Base-by-base conservation (phyloP, 2,113 vertebrate genomes). In the Theristicus caerulescens region DNA sequence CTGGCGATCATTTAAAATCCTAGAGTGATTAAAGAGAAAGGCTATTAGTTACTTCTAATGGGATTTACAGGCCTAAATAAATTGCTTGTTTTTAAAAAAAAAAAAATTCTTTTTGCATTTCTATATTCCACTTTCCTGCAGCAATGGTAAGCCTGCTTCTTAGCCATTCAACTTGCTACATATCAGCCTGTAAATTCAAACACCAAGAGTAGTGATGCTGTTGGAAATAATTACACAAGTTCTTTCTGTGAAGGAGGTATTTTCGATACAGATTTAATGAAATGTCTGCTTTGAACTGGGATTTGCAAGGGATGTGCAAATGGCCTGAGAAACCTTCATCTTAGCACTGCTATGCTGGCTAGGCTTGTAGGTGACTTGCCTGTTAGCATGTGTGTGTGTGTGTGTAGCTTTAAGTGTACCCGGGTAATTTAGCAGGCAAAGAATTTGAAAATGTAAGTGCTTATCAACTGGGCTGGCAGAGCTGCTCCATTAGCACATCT, bases 401-500 rank as follows among this genome's bases (percentile, higher is more conserved):
- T 34, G 26, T 72, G n/a, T 40, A 86, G 29, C 55, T 95, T 94
- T 95, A 93, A 95, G 54, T 47, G 6, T 31, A 59, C 49, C 57
- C 29, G 42, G 36, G 47, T 79, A 92, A 94, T 97, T 92, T 84
- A 94, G 19, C 66, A 94, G 71, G 73, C 76, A 83, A 94, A 64
- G 67, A 86, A 93, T 90, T 96, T 38, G 6, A 97, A 97, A 94
- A 89, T 73, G n/a, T n/a, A 86, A 94, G 83, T 91, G 80, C 71
- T 91, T 96, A 51, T 96, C 72, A 90, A 2, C 69, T 7, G 6
- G 69, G 54, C 86, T 94, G 87, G 92, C 96, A 96, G 88, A 94
- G 84, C 27, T 95, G 25, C 72, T 96, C 82, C 67, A 90, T 95
- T 96, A 97, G 80, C 89, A 96, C 90, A 97, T 98, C 96, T 98